Base-by-base conservation (phyloP, 2,113 vertebrate genomes). In the Amblyornis subalaris region DNA sequence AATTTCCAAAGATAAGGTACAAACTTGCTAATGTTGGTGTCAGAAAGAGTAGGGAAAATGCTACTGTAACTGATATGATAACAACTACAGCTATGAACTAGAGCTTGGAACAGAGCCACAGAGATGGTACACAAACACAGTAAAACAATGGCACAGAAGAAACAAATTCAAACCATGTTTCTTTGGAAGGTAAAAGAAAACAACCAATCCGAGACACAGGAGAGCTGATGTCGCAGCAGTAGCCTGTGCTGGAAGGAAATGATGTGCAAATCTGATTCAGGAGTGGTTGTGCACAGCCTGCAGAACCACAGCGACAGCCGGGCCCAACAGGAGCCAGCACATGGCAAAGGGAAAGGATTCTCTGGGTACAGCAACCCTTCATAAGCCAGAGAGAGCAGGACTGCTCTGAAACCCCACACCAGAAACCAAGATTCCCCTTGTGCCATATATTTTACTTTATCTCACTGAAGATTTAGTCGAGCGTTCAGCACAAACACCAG, bases 241-340 rank as follows among this genome's bases (percentile, higher is more conserved):
- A 81, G 77, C 28, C 26, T 19, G 48, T n/a, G 65, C 79, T 92
- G 48, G 65, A 74, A 78, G 53, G 92, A 81, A 92, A 87, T 20
- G 6, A 65, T 19, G 80, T 54, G 61, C 90, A 94, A 85, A 90
- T 86, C 28, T 54, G 78, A 88, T 88, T 88, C 70, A 83, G 69
- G 72, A 80, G 83, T 40, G 9, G 57, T 28, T 89, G 55, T 93
- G 91, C 89, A 91, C 76, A 88, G 66, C 45, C 85, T 81, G 86
- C 93, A 93, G 95, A 95, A 87, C 66, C 92, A 69, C 90, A 89
- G 85, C 12, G 8, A 77, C 93, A 94, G 74, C 76, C 26, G 25
- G 73, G 72, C 50, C 75, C 73, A 62, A 45, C 73, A 80, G 76
- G 75, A 93, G 88, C 38, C 77, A 47, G 71, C 47, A 36, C 35